Conservation (phyloP, 2,797 vertebrate species). For the Ciconia nigra region DNA sequence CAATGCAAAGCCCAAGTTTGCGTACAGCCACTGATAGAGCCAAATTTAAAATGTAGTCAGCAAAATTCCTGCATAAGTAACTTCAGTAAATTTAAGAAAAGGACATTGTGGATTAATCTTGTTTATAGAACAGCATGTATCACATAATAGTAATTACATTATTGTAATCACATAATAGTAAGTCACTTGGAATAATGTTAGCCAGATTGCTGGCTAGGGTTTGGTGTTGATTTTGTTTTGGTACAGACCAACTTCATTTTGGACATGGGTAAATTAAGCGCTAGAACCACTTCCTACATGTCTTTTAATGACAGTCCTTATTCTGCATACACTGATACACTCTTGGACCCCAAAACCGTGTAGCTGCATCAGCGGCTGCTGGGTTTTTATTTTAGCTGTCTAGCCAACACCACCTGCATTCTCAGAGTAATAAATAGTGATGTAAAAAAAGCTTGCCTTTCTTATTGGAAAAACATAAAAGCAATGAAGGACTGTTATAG, state of each 20-base stretch:
- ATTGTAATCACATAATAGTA: not conserved
- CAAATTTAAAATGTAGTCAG: constrained; percentile 21
- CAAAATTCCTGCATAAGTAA: constrained; percentile 37
- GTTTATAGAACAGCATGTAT: not conserved
- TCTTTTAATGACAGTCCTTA: not conserved
- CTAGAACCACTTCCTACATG: not conserved
- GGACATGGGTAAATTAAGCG: not conserved
- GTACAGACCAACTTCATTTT: not conserved
- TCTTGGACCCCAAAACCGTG: not conserved
- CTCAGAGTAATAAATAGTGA: not conserved
- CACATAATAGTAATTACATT: not conserved
- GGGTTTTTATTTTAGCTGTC: not conserved
- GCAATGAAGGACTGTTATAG: not conserved
- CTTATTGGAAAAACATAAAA: constrained; percentile 26
- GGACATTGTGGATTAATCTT: not conserved
- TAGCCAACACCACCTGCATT: not conserved
- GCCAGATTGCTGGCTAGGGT: not conserved
- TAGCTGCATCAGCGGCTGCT: not conserved
- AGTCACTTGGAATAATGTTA: not conserved
- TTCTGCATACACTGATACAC: not conserved
- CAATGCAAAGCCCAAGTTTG: not conserved
- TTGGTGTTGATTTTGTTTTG: not conserved
- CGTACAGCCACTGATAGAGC: not conserved
- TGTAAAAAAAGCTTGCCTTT: not conserved
- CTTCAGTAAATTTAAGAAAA: not conserved